Evolutionary conservation across 2,888 invertebrate genomes (phyloP).

Genomic region (Agonopterix alstromeriana): DNA sequence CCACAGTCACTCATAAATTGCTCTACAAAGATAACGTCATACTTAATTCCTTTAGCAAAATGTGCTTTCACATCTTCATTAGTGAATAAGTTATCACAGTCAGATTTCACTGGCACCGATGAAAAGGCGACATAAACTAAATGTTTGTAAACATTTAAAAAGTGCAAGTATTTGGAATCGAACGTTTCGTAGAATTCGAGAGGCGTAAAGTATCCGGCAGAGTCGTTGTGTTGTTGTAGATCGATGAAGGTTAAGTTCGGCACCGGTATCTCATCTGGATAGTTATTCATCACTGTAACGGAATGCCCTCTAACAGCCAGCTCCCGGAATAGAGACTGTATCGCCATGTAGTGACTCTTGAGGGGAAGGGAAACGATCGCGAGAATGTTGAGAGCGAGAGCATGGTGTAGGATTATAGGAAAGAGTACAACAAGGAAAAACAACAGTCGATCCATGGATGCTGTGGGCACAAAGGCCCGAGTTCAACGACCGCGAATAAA

Average conservation of each 20-base stretch:
- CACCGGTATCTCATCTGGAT: conserved; percentile 54
- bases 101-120: conserved; percentile 6
- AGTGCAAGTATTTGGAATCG: conserved; percentile 14
- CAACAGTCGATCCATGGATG: too few species aligned
- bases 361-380: conserved; percentile 76
- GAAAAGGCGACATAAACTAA: conserved; percentile 11
- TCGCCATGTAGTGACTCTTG: conserved; percentile 81
- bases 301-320: conserved; percentile 77
- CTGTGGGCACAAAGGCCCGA: not conserved
- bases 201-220: conserved; percentile 10
- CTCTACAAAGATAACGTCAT: conserved; percentile 66
- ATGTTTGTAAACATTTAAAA: conserved; percentile 27
- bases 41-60: conserved; percentile 29
- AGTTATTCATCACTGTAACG: conserved; percentile 79
- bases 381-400: conserved; percentile 59
- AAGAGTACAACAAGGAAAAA: too few species aligned
- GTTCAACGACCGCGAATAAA: not conserved
- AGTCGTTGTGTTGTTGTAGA: conserved; percentile 29
- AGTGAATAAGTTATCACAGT: conserved; percentile 43
- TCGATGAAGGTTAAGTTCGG: conserved; percentile 75
- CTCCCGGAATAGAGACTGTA: conserved; percentile 73
- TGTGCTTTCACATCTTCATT: conserved; percentile 34
- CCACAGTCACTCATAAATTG: conserved; percentile 64
- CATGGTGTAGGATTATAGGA: not conserved
- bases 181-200: conserved; percentile 17